These are phyloP conservation scores for Capreolus pygargus DNA, from an alignment of 2,113 vertebrate species.

Conservation along the genomic window DNA sequence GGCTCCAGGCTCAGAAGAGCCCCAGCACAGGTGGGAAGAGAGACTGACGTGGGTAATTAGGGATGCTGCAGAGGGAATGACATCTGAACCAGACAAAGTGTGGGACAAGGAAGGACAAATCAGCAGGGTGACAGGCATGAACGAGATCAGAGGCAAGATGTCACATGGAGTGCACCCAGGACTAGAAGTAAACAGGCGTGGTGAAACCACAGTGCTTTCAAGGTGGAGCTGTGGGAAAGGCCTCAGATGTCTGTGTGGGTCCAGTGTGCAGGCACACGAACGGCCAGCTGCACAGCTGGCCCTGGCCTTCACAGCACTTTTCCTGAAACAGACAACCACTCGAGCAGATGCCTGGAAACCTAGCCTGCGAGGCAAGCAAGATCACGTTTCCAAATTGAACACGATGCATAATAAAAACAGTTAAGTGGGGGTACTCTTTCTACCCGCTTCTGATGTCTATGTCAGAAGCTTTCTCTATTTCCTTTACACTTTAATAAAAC, in stretches of 20 bases:
- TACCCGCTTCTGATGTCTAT: no score
- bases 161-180: not conserved
- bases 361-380: not conserved
- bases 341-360: not conserved
- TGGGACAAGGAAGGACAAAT: not conserved
- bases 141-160: not conserved
- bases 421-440: not conserved
- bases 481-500: no score
- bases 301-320: not conserved
- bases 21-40: not conserved
- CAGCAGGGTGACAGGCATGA: not conserved
- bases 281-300: not conserved
- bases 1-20: not conserved
- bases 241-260: not conserved
- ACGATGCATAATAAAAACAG: not conserved
- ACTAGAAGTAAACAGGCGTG: not conserved
- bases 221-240: not conserved
- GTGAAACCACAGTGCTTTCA: not conserved
- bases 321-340: constrained; percentile 19
- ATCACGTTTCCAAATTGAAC: not conserved
- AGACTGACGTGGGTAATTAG: not conserved
- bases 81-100: not conserved
- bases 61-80: not conserved
- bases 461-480: no score
- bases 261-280: not conserved